Conservation (phyloP, 1,140 invertebrate species). For the Drosophila nigrodunni region DNA sequence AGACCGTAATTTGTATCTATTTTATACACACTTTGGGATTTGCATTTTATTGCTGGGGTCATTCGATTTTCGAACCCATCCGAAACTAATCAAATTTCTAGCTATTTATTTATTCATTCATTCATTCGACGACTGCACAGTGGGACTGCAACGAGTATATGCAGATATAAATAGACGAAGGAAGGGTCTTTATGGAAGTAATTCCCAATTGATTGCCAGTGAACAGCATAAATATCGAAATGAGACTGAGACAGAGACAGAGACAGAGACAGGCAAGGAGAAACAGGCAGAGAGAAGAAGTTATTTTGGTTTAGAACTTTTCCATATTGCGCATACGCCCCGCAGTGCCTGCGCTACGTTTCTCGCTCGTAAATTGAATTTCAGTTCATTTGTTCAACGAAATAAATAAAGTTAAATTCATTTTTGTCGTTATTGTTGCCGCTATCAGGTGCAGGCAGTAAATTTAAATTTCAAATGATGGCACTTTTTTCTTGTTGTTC, state of each 20-base stretch:
- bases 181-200: constrained; percentile 17
- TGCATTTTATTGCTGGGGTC: constrained; percentile 56
- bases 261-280: background rate
- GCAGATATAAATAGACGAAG: background rate
- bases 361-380: constrained; percentile 39
- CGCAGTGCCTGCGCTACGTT: constrained; percentile 13
- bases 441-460: constrained; percentile 34
- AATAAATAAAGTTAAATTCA: constrained; percentile 47
- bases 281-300: background rate
- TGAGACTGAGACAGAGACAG: background rate
- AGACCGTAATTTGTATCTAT: constrained; percentile 49
- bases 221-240: constrained; percentile 54
- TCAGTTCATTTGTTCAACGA: constrained; percentile 57
- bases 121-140: constrained; percentile 22
- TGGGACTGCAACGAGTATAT: constrained; percentile 16
- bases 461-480: constrained; percentile 17
- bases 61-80: constrained; percentile 36
- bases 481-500: background rate
- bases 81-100: constrained; percentile 68
- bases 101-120: constrained; percentile 64
- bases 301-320: constrained; percentile 11
- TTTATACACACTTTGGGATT: constrained; percentile 60
- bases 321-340: constrained; percentile 59
- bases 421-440: background rate
- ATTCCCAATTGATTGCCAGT: constrained; percentile 60